Conservation (phyloP, 2,797 vertebrate genomes). For the Pantherophis vulpinus region DNA sequence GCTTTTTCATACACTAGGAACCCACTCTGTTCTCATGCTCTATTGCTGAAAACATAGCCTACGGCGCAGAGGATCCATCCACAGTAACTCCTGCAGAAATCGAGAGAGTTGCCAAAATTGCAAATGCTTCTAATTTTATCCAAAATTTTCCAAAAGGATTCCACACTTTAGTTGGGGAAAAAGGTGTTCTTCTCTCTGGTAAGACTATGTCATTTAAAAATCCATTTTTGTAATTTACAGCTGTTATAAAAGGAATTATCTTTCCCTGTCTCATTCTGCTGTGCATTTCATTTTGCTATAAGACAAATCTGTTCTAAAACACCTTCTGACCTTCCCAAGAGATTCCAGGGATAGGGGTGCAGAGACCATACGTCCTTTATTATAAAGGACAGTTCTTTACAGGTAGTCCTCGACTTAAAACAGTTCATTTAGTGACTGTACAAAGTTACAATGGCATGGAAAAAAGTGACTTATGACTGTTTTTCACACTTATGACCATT, state of each 20-base stretch:
- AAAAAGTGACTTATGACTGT: background rate
- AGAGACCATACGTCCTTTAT: background rate
- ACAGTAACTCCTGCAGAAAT: constrained; percentile 81
- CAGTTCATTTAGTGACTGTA: background rate
- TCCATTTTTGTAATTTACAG: background rate
- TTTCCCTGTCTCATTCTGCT: background rate
- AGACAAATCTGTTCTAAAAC: background rate
- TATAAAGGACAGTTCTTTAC: background rate
- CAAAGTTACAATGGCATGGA: background rate
- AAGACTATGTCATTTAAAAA: constrained; percentile 32
- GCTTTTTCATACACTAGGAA: constrained; percentile 75
- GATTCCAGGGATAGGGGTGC: background rate
- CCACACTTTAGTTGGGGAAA: constrained; percentile 93
- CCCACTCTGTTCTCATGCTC: constrained; percentile 95
- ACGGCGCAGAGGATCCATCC: constrained; percentile 81
- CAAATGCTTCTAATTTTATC: constrained; percentile 89
- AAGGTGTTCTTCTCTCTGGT: constrained; percentile 95
- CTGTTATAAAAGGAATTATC: constrained; percentile 2
- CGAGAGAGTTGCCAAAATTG: constrained; percentile 81
- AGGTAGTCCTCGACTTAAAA: background rate
- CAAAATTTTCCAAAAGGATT: constrained; percentile 86
- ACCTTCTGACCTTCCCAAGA: background rate
- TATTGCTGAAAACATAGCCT: constrained; percentile 93
- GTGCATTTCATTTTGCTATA: background rate
- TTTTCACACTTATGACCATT: background rate